Conservation (phyloP, 2,888 invertebrate species). For the Dicyrtoma fusca region DNA sequence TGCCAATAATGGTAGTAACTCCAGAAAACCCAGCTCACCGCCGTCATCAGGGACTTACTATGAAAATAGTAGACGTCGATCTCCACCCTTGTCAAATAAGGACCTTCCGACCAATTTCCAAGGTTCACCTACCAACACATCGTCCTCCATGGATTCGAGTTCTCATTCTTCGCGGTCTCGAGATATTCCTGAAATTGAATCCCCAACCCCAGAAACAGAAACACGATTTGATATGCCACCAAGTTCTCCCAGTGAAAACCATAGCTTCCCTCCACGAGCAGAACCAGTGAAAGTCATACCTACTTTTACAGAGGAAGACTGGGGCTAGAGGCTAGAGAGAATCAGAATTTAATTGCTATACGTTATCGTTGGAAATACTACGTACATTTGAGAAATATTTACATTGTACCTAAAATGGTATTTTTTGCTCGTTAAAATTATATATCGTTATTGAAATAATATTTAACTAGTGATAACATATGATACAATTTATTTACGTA, state of each 20-base stretch:
- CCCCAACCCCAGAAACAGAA: conserved; percentile 26
- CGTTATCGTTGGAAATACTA: too few relatives aligned
- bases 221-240: conserved; percentile 42
- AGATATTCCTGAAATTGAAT: conserved; percentile 31
- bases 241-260: conserved; percentile 44
- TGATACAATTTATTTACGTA: too few relatives aligned
- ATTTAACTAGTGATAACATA: too few relatives aligned
- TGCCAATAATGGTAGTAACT: not conserved
- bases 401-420: too few relatives aligned
- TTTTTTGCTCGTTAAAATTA: too few relatives aligned
- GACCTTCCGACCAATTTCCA: not conserved
- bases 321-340: conserved; percentile 16
- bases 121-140: conserved; percentile 13
- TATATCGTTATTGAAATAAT: too few relatives aligned
- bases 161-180: conserved; percentile 13
- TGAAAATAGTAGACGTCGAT: conserved; percentile 13
- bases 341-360: not conserved
- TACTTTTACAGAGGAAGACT: conserved; percentile 27
- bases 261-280: conserved; percentile 25
- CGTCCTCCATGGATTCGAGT: not conserved
- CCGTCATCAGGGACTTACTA: not conserved
- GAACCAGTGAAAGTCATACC: conserved; percentile 44
- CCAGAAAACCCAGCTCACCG: not conserved
- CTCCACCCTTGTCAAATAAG: not conserved
- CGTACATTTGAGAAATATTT: too few relatives aligned